Base-by-base conservation (phyloP, 2,888 invertebrate genomes). In the Chrysolina americana region DNA sequence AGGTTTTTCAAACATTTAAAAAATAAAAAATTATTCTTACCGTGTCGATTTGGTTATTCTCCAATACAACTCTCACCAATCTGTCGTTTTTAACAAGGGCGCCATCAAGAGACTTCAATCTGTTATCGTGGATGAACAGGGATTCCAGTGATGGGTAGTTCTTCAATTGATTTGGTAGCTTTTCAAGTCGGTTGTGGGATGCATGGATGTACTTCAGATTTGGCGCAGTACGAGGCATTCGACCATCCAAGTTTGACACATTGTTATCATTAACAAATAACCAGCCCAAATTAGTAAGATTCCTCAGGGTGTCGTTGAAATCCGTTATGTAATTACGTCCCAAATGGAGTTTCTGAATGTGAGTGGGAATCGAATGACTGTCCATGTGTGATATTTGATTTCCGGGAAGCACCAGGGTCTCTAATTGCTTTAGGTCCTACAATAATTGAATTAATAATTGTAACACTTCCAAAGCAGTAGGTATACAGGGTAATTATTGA, bases 241-340 rank as follows among this genome's bases (percentile, higher is more conserved):
- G 93, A 63, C 92, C 92, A 65, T 96, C 95, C 81, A 96, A 89
- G 41, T 92, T 90, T 74, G 92, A 92, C 73, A 96, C 89, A 80
- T 93, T 91, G 87, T 96, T 96, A 71, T 92, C 90, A 84, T 95
- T 95, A 66, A 96, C 92, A 81, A 95, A 93, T 65, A 96, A 90
- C 92, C 95, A 94, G 83, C 93, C 93, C 75, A 96, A 88, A 76
- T 93, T 91, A 76, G 92, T 91, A 65, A 96, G 88, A 73, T 94
- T 92, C 76, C 92, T 90, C n/a, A 96, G 87, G 0, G 95, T 94
- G n/a, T 93, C 93, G 85, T 96, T 96, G 70, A 96, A 87, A 68
- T 91, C 90, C 73, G 89, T 91, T 62, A 96, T 89, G 82, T 92
- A 91, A 87, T 96, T 96, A 13, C 93, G 90, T 0, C 94, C 95